These are phyloP conservation scores for Monoplex corrugatus DNA, from an alignment of 2,888 invertebrate species.

Conservation along the genomic window DNA sequence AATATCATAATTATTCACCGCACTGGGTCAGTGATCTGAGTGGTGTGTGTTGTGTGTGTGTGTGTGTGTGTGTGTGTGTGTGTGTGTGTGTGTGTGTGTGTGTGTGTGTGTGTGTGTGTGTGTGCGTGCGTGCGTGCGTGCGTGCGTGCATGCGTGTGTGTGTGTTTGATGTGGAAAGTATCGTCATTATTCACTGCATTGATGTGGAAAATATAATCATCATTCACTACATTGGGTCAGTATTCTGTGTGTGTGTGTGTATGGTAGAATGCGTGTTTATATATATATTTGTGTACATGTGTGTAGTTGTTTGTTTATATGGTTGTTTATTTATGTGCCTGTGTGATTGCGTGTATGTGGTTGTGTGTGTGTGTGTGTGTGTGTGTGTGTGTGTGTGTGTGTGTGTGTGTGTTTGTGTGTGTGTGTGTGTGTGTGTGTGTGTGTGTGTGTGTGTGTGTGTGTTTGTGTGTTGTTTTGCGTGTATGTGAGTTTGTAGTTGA, in stretches of 20 bases:
- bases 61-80: not conserved
- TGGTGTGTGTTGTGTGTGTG: not conserved
- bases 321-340: not conserved
- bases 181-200: too few relatives aligned
- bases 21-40: slow-evolving; percentile 79
- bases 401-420: not conserved
- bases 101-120: not conserved
- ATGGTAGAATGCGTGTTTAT: too few relatives aligned
- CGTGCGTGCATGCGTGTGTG: slow-evolving; percentile 17
- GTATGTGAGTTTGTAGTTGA: too few relatives aligned
- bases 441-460: not conserved
- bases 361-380: slow-evolving; percentile 29
- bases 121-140: not conserved
- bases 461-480: too few relatives aligned
- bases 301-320: not conserved
- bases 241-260: not conserved
- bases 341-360: not conserved
- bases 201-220: slow-evolving; percentile 91
- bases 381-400: not conserved
- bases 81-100: not conserved
- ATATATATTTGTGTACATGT: not conserved
- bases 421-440: not conserved
- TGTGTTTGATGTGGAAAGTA: too few relatives aligned
- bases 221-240: slow-evolving; percentile 87
- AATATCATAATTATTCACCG: slow-evolving; percentile 94